Conservation (phyloP, 2,113 vertebrate genomes). For the Microcebus ravelobensis region DNA sequence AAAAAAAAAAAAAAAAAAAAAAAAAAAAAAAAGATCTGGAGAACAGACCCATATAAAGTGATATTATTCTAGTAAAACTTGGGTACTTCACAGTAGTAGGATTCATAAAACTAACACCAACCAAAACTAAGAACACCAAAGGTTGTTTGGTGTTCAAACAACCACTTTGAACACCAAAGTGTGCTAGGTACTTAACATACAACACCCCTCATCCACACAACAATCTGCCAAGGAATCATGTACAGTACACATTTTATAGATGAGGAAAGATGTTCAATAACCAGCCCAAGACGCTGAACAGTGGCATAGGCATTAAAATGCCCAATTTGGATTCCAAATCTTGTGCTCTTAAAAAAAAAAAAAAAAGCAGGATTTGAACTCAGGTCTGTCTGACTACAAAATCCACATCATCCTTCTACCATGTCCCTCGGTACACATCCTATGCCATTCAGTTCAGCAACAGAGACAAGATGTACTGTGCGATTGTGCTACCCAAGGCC, state of each 20-base stretch:
- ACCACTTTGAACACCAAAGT: not conserved
- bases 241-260: not conserved
- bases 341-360: not conserved
- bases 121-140: not conserved
- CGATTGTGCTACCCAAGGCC: no score
- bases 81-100: not conserved
- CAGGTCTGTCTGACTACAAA: not conserved
- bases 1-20: no score
- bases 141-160: no score
- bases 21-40: not conserved
- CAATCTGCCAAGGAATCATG: not conserved
- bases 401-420: not conserved
- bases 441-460: not conserved
- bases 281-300: not conserved
- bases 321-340: not conserved
- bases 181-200: not conserved
- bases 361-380: not conserved
- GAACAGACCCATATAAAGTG: not conserved
- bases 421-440: not conserved
- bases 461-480: not conserved
- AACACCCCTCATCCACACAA: not conserved
- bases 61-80: not conserved
- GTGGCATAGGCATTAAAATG: not conserved
- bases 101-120: not conserved
- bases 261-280: not conserved